Percentiles rank a stretch among this genome's conserved stretches.
Conservation (phyloP, 2,113 vertebrate genomes). For the Epinephelus fuscoguttatus region DNA sequence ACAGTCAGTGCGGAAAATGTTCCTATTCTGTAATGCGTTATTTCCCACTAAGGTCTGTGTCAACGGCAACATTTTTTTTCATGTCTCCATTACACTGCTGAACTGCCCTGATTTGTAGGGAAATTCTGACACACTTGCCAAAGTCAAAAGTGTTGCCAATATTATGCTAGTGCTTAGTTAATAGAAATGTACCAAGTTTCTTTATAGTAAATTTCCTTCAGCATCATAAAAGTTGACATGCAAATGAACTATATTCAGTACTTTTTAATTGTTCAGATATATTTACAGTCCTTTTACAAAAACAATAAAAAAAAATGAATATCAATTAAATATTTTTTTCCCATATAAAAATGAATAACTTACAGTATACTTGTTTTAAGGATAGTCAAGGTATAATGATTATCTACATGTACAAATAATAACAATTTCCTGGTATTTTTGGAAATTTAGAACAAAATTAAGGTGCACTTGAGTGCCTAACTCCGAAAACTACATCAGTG, state of each 20-base stretch:
- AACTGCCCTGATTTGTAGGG: not conserved
- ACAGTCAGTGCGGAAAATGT: constrained; percentile 79
- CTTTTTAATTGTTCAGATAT: constrained; percentile 44
- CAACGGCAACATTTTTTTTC: constrained; percentile 6
- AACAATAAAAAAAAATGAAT: constrained; percentile 50
- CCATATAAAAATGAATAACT: constrained; percentile 83
- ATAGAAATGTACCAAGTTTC: constrained; percentile 8
- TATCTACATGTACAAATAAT: constrained; percentile 73
- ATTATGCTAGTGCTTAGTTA: constrained; percentile 57
- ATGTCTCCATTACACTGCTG: constrained; percentile 14
- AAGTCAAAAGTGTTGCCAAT: constrained; percentile 11
- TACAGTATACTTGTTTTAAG: constrained; percentile 69
- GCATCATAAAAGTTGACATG: constrained; percentile 42
- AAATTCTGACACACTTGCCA: not conserved
- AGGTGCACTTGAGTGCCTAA: constrained; percentile 80
- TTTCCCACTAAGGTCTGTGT: constrained; percentile 16
- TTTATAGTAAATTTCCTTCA: constrained; percentile 15
- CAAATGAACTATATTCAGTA: constrained; percentile 44
- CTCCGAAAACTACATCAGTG: constrained; percentile 56
- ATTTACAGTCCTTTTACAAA: constrained; percentile 71
- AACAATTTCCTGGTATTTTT: constrained; percentile 60
- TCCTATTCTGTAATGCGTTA: constrained; percentile 41
- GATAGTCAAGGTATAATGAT: constrained; percentile 67
- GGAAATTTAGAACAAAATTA: constrained; percentile 73
- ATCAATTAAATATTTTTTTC: constrained; percentile 73